These are phyloP conservation scores for Ambastaia sidthimunki DNA, from an alignment of 2,797 vertebrate genomes.

Conservation along the genomic window DNA sequence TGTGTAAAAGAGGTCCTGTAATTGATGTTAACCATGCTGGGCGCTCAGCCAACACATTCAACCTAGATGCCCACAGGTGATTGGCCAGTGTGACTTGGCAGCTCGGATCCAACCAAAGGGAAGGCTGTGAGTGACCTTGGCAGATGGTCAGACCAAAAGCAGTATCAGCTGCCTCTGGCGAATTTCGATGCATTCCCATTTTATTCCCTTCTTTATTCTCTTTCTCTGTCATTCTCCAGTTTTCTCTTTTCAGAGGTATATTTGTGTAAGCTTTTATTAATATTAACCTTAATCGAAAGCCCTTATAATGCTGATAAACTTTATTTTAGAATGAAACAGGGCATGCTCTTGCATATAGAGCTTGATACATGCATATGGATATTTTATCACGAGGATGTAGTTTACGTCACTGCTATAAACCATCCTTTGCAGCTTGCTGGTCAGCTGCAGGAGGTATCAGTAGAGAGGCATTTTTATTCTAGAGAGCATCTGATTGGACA, in stretches of 20 bases:
- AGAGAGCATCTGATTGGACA: too few species aligned
- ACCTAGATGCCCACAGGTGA: constrained; percentile 41
- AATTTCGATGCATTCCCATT: constrained; percentile 7
- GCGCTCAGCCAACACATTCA: constrained; percentile 32
- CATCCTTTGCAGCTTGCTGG: too few species aligned
- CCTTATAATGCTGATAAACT: background rate
- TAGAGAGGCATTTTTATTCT: too few species aligned
- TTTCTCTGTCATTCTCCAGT: background rate
- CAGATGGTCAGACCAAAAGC: constrained; percentile 40
- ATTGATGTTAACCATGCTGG: constrained; percentile 55
- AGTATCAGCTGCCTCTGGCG: constrained; percentile 1
- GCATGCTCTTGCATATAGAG: background rate
- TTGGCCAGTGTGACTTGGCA: constrained; percentile 40
- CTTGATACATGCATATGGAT: background rate
- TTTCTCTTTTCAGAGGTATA: constrained; percentile 6
- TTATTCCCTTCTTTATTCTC: constrained; percentile 1
- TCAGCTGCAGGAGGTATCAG: too few species aligned
- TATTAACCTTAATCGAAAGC: constrained; percentile 4
- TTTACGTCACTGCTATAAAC: too few species aligned
- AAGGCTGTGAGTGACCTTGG: constrained; percentile 42
- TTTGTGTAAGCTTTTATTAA: background rate
- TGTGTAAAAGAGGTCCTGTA: constrained; percentile 37
- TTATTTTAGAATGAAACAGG: background rate
- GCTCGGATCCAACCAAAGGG: constrained; percentile 38
- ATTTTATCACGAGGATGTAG: too few species aligned